phyloP scores from a whole-genome alignment of 2,888 invertebrate genomes.

The Heliconius ismenius region DNA sequence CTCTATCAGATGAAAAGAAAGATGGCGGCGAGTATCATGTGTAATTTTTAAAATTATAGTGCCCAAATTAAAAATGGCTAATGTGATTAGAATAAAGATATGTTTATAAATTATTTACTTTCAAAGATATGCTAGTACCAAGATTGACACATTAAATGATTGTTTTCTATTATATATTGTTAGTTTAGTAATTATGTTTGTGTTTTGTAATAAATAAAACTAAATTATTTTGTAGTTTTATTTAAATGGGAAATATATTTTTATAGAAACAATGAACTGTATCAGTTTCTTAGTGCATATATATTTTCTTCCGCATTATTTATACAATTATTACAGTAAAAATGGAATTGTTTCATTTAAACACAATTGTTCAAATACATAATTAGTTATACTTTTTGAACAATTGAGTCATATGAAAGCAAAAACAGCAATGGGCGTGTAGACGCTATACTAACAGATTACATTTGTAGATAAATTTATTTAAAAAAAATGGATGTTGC shows the following conservation, averaged over 20 bases:
- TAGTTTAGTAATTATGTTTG: slow-evolving; percentile 1
- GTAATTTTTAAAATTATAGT: slow-evolving; percentile 51
- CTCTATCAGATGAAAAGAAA: slow-evolving; percentile 85
- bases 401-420: neutral
- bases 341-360: neutral
- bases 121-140: slow-evolving; percentile 14
- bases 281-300: too few relatives aligned
- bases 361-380: neutral
- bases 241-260: neutral
- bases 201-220: slow-evolving; percentile 1
- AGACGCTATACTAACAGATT: too few relatives aligned
- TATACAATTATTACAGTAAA: too few relatives aligned
- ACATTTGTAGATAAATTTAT: too few relatives aligned
- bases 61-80: neutral
- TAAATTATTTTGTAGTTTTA: neutral
- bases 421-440: too few relatives aligned
- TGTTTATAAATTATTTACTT: slow-evolving; percentile 1
- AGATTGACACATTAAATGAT: slow-evolving; percentile 12
- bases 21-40: slow-evolving; percentile 87
- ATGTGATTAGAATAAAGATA: neutral
- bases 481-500: too few relatives aligned
- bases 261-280: too few relatives aligned
- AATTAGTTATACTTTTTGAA: neutral
- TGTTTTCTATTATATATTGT: neutral
- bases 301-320: too few relatives aligned